Conservation (phyloP, 2,888 invertebrate species). For the Phortica okadai region DNA sequence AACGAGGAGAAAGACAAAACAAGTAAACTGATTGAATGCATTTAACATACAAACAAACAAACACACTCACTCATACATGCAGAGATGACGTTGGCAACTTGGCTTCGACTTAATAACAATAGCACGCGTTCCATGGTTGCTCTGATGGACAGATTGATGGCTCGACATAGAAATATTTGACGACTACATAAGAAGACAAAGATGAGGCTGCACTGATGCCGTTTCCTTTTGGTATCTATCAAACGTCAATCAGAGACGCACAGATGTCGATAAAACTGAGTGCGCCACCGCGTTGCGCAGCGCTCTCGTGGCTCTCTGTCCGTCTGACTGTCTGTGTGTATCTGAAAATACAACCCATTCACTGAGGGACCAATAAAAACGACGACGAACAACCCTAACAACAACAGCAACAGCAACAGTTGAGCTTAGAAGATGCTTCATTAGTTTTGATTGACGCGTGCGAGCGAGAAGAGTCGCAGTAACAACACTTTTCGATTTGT, state of each 20-base stretch:
- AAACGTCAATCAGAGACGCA: slow-evolving; percentile 43
- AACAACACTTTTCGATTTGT: slow-evolving; percentile 14
- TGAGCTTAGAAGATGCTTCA: slow-evolving; percentile 43
- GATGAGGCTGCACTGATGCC: not conserved
- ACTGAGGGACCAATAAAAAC: slow-evolving; percentile 26
- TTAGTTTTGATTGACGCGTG: slow-evolving; percentile 53
- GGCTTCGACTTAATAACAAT: slow-evolving; percentile 51
- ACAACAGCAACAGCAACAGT: not conserved
- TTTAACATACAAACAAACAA: slow-evolving; percentile 45
- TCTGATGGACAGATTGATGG: slow-evolving; percentile 53
- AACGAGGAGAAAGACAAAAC: slow-evolving; percentile 43
- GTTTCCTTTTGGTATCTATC: slow-evolving; percentile 56
- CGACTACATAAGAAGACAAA: slow-evolving; percentile 13
- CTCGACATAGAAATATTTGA: slow-evolving; percentile 33
- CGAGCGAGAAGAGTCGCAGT: slow-evolving; percentile 34
- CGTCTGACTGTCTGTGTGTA: too few relatives aligned
- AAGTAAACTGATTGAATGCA: slow-evolving; percentile 68
- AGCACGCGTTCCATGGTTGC: slow-evolving; percentile 58
- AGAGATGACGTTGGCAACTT: slow-evolving; percentile 14
- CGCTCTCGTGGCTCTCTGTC: too few relatives aligned
- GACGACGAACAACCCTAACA: not conserved
- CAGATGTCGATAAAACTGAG: slow-evolving; percentile 9
- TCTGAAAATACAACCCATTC: slow-evolving; percentile 29
- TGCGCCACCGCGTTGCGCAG: slow-evolving; percentile 22
- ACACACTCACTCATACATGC: not conserved